These are phyloP conservation scores for Heteropelma amictum DNA, from an alignment of 2,888 invertebrate species.

Conservation along the genomic window DNA sequence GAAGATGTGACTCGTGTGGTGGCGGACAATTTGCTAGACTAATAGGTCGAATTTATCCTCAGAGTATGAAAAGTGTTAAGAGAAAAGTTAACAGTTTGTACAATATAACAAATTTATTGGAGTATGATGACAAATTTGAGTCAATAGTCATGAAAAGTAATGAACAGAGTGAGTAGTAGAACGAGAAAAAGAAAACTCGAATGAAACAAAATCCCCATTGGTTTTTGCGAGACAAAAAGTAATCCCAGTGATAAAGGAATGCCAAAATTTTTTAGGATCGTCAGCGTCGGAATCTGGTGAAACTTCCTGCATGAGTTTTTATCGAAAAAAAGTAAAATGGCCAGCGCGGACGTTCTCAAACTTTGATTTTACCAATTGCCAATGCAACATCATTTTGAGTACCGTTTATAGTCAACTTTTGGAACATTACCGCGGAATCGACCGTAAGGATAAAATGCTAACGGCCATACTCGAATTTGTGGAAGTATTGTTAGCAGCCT, in stretches of 20 bases:
- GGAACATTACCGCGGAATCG: constrained; percentile 82
- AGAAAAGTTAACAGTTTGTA: constrained; percentile 48
- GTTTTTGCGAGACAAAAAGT: not conserved
- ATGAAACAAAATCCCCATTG: not conserved
- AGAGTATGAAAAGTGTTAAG: constrained; percentile 50
- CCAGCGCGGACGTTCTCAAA: constrained; percentile 79
- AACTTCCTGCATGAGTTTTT: constrained; percentile 22
- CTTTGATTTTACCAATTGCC: constrained; percentile 80
- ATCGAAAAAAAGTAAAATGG: constrained; percentile 31
- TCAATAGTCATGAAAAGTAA: constrained; percentile 23
- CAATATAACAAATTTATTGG: constrained; percentile 39
- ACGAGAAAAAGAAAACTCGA: not conserved
- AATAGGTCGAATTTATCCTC: constrained; percentile 76
- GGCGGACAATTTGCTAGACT: constrained; percentile 80
- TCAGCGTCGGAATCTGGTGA: constrained; percentile 1
- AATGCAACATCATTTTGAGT: constrained; percentile 81
- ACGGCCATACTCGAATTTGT: constrained; percentile 81
- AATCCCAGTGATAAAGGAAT: not conserved
- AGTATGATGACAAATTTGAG: constrained; percentile 28
- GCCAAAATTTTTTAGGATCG: constrained; percentile 24
- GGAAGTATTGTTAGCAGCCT: constrained; percentile 80
- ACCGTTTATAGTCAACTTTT: constrained; percentile 81
- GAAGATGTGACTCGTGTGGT: constrained; percentile 81
- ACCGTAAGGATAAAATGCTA: constrained; percentile 78
- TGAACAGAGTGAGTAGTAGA: too few relatives aligned